phyloP scores from a whole-genome alignment of 2,888 invertebrate species.

The Itoplectis maculator region DNA sequence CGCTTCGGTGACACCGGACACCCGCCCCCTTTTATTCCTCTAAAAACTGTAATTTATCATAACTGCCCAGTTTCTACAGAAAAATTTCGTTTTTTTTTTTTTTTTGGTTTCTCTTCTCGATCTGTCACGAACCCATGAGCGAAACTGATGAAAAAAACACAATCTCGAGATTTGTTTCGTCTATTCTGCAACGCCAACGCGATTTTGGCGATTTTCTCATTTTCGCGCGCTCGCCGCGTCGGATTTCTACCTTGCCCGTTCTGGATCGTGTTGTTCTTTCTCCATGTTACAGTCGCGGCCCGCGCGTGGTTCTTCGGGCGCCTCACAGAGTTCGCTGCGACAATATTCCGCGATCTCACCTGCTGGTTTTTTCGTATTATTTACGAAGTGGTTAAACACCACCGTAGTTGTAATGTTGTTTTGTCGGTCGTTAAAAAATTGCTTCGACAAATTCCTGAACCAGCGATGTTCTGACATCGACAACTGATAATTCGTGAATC shows the following conservation, averaged over 20 bases:
- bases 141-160: conserved; percentile 56
- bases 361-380: conserved; percentile 52
- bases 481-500: background rate
- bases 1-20: background rate
- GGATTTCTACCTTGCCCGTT: conserved; percentile 20
- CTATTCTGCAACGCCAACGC: conserved; percentile 57
- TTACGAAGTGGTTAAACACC: conserved; percentile 25
- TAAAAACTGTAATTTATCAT: conserved; percentile 56
- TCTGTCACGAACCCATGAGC: conserved; percentile 45
- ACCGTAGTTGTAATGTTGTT: conserved; percentile 33
- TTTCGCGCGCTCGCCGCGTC: background rate
- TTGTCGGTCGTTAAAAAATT: conserved; percentile 23
- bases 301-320: background rate
- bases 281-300: too few relatives aligned
- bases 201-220: background rate
- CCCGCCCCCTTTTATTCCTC: conserved; percentile 1
- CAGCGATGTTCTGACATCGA: background rate
- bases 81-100: conserved; percentile 9
- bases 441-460: background rate
- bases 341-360: conserved; percentile 23
- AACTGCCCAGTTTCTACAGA: conserved; percentile 25
- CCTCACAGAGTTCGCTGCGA: conserved; percentile 46
- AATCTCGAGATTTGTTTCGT: conserved; percentile 60
- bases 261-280: too few relatives aligned
- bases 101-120: conserved; percentile 27